Evolutionary conservation across 2,797 vertebrate species (phyloP).

Genomic region (Sebastiscus tertius): DNA sequence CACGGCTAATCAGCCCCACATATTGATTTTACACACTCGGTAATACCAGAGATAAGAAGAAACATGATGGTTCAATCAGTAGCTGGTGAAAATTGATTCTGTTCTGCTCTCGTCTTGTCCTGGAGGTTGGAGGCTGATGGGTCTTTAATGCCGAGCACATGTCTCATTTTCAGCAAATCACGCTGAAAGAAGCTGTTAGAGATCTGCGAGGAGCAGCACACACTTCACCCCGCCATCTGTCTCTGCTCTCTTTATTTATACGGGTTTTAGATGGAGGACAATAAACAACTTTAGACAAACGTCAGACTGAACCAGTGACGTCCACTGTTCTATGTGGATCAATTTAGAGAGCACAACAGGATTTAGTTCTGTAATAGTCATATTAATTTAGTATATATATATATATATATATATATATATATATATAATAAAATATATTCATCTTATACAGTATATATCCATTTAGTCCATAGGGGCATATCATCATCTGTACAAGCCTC

Average conservation of each 20-base stretch:
- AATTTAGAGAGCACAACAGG: too few relatives aligned
- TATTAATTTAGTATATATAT: too few relatives aligned
- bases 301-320: too few relatives aligned
- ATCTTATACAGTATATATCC: too few relatives aligned
- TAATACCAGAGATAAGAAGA: conserved; percentile 64
- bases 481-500: too few relatives aligned
- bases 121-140: conserved; percentile 34
- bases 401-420: too few relatives aligned
- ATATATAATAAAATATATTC: too few relatives aligned
- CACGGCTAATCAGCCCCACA: conserved; percentile 55
- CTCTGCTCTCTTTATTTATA: neutral
- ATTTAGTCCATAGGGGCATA: too few relatives aligned
- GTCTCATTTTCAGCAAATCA: conserved; percentile 45
- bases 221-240: neutral
- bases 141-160: conserved; percentile 55
- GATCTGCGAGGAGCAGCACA: neutral
- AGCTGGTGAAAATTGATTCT: conserved; percentile 59
- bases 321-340: too few relatives aligned
- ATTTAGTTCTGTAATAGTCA: too few relatives aligned
- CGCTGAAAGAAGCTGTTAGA: neutral
- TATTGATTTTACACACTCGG: conserved; percentile 59
- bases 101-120: conserved; percentile 50
- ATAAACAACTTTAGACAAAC: neutral
- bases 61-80: conserved; percentile 69
- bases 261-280: neutral